Evolutionary conservation across 2,888 invertebrate genomes (phyloP), one percentile per base, ranked within the genome.

Genomic region (Tenthredo notha): DNA sequence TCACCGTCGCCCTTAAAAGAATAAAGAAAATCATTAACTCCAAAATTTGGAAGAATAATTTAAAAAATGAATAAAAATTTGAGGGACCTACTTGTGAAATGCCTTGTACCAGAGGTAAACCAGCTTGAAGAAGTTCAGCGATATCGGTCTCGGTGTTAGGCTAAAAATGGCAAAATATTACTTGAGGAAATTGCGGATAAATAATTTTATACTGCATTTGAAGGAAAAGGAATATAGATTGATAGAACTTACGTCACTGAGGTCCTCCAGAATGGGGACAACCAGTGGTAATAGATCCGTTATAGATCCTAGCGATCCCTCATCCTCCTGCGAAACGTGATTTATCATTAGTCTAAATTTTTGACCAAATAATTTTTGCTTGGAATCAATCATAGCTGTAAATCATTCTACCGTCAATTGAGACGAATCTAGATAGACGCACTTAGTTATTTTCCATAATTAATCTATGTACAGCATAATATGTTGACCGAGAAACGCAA

Each of bases 231-330:
- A 67, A 47, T 40, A 40, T 7, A 10, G 25, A 18, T 29, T 50
- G 6, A 15, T 0, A 37, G 77, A 74, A 86, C 90, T 91, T 90
- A 93, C 93, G 82, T 93, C 91, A 87, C 93, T 93, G 15, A 93
- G 90, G 84, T 93, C 93, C 85, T 93, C 92, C 29, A 93, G 87
- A 85, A 93, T 90, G 0, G 93, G 93, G 2, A 90, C 88, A n/a
- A 90, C 87, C 6, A 93, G 84, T 3, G 92, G 92, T 50, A 93
- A 75, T 3, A 93, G 87, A 18, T 91, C 91, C 40, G 91, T 80
- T 6, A 93, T 10, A 1, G 91, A 89, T 83, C 91, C 89, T n/a
- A 93, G 84, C 0, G 92, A 92, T 47, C 93, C 93, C 78, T 87
- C 88, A 47, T 85, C 87, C 9, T 88, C 90, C 61, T 80, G 21